Base-by-base conservation (phyloP, 2,888 invertebrate genomes). In the Monopis laevigella region DNA sequence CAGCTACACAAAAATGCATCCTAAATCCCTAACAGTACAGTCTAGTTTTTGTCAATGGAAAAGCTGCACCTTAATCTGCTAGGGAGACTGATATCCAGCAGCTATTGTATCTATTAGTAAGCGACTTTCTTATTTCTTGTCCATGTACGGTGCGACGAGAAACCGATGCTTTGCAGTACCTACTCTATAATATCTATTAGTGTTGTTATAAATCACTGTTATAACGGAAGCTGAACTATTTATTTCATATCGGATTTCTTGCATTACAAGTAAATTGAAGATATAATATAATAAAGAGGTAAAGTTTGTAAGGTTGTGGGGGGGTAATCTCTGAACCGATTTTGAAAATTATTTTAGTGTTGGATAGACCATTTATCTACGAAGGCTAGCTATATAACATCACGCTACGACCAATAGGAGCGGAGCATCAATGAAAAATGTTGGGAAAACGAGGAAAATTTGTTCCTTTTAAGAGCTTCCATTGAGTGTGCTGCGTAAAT, bases 81-180 rank as follows among this genome's bases (percentile, higher is more conserved):
- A 61, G 65, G 65, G 55, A 51, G 51, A 13, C 41, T 24, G 34
- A 19, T 42, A 34, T 42, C 49, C 49, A 54, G 62, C 62, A 62
- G 65, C 78, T 77, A 80, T 80, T 80, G 78, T 78, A 77, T 77
- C 75, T 77, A 77, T 77, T 77, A 75, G 59, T 61, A 49, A 58
- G 62, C 65, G 66, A 75, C 78, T 80, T 78, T 80, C 78, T 70
- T 68, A 72, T 72, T 75, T 72, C 74, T 61, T 70, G 58, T n/a
- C 78, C 77, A 62, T 77, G 69, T 74, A 77, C 63, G 71, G 75
- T 58, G 59, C 58, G 67, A 62, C 65, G 68, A 72, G 74, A 75
- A 72, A 75, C 34, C 39, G 34, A 28, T 35, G 39, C 38, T 39
- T 19, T 28, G 40, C 40, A 28, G 19, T 11, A 39, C n/a, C n/a